A percentile compares a stretch with the other conserved stretches of the same genome.
phyloP scores from a whole-genome alignment of 2,888 invertebrate species.

The Polydrusus pterygomalis region DNA sequence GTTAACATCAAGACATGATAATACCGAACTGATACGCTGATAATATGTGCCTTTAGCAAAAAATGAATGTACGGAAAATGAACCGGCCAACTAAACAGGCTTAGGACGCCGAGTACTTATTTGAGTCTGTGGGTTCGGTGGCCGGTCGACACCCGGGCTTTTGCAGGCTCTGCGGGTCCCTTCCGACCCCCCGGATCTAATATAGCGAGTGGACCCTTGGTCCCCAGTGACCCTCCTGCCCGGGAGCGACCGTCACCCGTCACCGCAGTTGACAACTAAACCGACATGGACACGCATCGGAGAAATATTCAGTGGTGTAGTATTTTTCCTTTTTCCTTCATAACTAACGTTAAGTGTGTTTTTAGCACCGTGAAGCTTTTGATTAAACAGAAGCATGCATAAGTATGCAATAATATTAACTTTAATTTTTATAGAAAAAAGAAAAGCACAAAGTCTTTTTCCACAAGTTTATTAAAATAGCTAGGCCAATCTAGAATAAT shows the following conservation, averaged over 20 bases:
- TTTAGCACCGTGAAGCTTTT: too few species aligned
- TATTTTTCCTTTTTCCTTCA: slow-evolving; percentile 6
- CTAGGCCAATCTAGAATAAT: too few species aligned
- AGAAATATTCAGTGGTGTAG: slow-evolving; percentile 27
- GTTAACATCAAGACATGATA: too few species aligned
- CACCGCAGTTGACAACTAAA: slow-evolving; percentile 35
- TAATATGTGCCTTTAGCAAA: neutral
- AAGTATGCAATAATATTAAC: too few species aligned
- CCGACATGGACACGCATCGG: slow-evolving; percentile 30
- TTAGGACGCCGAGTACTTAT: slow-evolving; percentile 66
- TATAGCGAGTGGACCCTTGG: slow-evolving; percentile 34
- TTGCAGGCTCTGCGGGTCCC: slow-evolving; percentile 45
- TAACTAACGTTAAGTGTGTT: too few species aligned
- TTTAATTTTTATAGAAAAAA: too few species aligned
- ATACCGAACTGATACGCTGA: too few species aligned
- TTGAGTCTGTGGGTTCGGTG: slow-evolving; percentile 70
- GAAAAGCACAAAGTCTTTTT: too few species aligned
- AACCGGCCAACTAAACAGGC: slow-evolving; percentile 70
- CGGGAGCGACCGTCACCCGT: slow-evolving; percentile 35
- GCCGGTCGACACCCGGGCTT: slow-evolving; percentile 68
- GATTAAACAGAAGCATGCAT: too few species aligned
- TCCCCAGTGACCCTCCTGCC: slow-evolving; percentile 31
- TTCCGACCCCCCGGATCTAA: slow-evolving; percentile 37
- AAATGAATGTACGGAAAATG: slow-evolving; percentile 48
- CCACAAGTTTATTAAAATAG: too few species aligned